Conservation (phyloP, 2,113 vertebrate species). For the Regulus satrapa region DNA sequence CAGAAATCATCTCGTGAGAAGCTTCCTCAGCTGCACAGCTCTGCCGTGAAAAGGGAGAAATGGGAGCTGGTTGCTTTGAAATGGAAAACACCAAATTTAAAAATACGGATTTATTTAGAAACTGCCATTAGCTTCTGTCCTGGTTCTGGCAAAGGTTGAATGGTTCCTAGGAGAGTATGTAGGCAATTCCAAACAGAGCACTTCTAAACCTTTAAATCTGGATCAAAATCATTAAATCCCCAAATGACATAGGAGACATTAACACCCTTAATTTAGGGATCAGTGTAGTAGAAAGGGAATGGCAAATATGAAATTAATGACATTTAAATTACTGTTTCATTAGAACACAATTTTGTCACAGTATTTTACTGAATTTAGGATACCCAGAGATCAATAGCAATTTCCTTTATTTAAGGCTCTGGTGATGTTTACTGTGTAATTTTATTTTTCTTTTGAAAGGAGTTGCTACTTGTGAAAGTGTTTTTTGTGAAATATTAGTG, state of each 20-base stretch:
- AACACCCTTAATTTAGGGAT: slow-evolving; percentile 56
- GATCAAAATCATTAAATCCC: slow-evolving; percentile 46
- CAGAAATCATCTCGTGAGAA: neutral
- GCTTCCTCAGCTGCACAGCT: neutral
- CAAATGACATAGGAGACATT: slow-evolving; percentile 20
- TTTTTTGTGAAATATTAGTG: slow-evolving; percentile 26
- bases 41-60: neutral
- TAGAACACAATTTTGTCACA: slow-evolving; percentile 66
- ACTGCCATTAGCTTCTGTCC: neutral
- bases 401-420: slow-evolving; percentile 66
- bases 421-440: slow-evolving; percentile 16
- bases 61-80: neutral
- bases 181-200: neutral
- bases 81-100: neutral
- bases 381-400: slow-evolving; percentile 66
- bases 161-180: neutral
- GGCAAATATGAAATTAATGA: slow-evolving; percentile 73
- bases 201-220: neutral
- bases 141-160: neutral
- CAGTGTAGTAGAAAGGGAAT: slow-evolving; percentile 60
- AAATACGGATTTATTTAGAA: neutral
- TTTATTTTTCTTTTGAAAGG: slow-evolving; percentile 15
- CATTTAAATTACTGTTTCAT: slow-evolving; percentile 73
- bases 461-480: slow-evolving; percentile 49
- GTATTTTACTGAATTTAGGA: slow-evolving; percentile 63